phyloP scores from a whole-genome alignment of 2,888 invertebrate genomes.

The Dendrolimus houi region DNA sequence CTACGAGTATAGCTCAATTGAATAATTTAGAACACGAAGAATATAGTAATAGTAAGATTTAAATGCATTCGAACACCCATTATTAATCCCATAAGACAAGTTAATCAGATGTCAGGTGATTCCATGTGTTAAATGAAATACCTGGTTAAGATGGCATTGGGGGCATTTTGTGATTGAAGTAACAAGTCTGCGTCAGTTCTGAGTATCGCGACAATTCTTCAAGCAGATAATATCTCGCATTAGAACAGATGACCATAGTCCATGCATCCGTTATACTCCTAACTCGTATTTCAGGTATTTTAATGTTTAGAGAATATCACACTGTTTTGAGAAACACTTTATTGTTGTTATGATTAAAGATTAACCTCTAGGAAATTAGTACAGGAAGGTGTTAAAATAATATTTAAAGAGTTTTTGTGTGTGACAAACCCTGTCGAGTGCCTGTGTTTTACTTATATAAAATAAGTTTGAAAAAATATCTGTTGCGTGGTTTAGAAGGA shows the following conservation, averaged over 20 bases:
- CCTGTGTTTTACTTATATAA: no score
- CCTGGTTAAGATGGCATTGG: no score
- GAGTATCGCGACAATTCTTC: constrained; percentile 28
- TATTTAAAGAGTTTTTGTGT: no score
- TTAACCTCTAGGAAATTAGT: neutral
- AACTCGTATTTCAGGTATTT: constrained; percentile 37
- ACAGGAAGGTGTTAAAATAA: no score
- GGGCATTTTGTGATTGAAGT: constrained; percentile 10
- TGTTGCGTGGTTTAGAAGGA: no score
- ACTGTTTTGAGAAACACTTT: constrained; percentile 6
- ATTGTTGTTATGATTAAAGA: neutral
- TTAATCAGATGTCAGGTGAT: neutral
- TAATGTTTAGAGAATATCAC: constrained; percentile 5
- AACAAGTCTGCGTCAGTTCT: constrained; percentile 30
- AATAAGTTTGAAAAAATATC: no score
- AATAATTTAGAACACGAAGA: no score
- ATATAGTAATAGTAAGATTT: no score
- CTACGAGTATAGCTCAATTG: no score
- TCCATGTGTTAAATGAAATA: neutral
- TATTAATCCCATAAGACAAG: no score
- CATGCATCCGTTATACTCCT: constrained; percentile 18
- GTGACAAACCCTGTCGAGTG: no score
- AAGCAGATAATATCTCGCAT: constrained; percentile 27
- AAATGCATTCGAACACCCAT: no score
- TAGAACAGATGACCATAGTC: constrained; percentile 13